These are phyloP conservation scores for Parambassis ranga DNA, from an alignment of 2,797 vertebrate species.

Conservation along the genomic window DNA sequence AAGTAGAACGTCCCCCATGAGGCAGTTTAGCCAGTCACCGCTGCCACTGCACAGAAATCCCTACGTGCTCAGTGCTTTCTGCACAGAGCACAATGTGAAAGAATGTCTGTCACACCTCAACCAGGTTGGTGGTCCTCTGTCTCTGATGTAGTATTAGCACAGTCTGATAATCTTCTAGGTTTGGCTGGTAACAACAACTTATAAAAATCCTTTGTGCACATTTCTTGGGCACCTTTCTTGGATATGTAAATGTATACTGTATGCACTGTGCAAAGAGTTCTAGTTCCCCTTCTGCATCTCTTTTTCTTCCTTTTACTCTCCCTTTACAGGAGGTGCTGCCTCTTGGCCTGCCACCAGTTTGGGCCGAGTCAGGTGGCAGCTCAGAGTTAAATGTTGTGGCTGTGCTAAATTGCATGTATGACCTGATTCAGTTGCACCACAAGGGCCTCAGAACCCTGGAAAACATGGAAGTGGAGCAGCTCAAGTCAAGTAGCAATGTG, in stretches of 20 bases:
- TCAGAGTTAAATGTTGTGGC: constrained; percentile 83
- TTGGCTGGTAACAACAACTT: background rate
- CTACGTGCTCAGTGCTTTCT: constrained; percentile 85
- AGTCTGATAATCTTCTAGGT: background rate
- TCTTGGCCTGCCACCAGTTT: constrained; percentile 88
- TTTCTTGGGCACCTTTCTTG: background rate
- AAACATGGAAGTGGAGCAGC: constrained; percentile 89
- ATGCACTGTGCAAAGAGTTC: background rate
- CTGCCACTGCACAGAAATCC: constrained; percentile 81
- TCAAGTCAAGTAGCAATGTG: constrained; percentile 87
- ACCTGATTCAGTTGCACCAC: constrained; percentile 89
- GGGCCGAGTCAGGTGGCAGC: constrained; percentile 69
- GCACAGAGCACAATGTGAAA: constrained; percentile 91
- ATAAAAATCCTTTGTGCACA: background rate
- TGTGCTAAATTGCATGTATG: constrained; percentile 90
- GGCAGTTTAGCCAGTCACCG: constrained; percentile 80
- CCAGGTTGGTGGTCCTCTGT: constrained; percentile 78
- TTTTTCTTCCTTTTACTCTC: background rate
- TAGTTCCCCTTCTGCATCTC: background rate
- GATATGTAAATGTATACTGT: background rate
- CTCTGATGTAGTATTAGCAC: background rate
- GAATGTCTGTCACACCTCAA: constrained; percentile 90
- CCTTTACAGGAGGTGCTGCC: constrained; percentile 86
- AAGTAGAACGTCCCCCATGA: constrained; percentile 82
- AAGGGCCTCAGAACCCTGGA: constrained; percentile 86